Percentiles rank a stretch among this genome's conserved stretches.
Conservation (phyloP, 2,888 invertebrate species). For the Cheilosia variabilis region DNA sequence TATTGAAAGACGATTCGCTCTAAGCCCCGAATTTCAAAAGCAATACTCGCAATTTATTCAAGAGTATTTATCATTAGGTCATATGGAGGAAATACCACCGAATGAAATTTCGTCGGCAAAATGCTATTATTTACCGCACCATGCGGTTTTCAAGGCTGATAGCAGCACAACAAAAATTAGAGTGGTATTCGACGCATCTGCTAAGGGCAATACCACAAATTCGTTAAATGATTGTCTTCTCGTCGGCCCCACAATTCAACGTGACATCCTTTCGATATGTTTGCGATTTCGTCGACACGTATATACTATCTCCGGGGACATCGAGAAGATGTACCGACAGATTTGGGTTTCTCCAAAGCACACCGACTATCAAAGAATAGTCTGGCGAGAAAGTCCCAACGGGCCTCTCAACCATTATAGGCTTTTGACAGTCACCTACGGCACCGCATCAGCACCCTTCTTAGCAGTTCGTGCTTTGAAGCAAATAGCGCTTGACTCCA, state of each 20-base stretch:
- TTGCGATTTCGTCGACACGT: constrained; percentile 41
- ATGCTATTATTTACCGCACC: constrained; percentile 31
- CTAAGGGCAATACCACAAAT: too few species aligned
- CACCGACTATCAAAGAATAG: constrained; percentile 56
- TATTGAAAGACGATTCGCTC: constrained; percentile 6
- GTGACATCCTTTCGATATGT: constrained; percentile 45
- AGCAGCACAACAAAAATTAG: too few species aligned
- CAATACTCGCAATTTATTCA: constrained; percentile 28
- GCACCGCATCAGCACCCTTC: too few species aligned
- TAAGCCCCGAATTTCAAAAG: background rate
- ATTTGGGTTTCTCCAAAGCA: constrained; percentile 52
- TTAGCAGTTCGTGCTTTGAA: constrained; percentile 46
- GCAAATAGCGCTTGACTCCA: constrained; percentile 62
- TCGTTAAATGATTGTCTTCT: too few species aligned
- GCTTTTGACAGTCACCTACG: too few species aligned
- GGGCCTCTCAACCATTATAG: too few species aligned
- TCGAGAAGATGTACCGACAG: constrained; percentile 66
- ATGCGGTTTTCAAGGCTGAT: too few species aligned
- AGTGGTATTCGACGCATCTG: too few species aligned
- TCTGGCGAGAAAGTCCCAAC: background rate
- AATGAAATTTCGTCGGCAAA: constrained; percentile 15
- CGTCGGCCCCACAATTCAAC: constrained; percentile 45
- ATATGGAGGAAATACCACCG: constrained; percentile 46
- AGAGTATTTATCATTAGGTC: constrained; percentile 35
- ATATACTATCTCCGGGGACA: constrained; percentile 54